A percentile compares a stretch with the other conserved stretches of the same genome.
Conservation (phyloP, 2,797 vertebrate genomes). For the Esox lucius region DNA sequence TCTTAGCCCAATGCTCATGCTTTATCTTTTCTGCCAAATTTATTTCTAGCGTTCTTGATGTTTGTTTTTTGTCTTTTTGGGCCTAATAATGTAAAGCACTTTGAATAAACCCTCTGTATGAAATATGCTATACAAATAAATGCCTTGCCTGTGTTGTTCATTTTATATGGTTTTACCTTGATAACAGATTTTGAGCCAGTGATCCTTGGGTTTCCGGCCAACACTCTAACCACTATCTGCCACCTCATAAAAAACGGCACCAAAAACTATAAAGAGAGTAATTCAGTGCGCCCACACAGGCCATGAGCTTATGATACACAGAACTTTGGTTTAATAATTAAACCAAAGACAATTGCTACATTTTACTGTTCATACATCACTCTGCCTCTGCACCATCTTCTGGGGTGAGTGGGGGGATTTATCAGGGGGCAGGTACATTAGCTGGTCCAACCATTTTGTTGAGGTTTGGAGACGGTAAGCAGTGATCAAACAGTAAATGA, state of each 20-base stretch:
- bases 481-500: neutral
- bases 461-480: neutral
- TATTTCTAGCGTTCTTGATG: too few relatives aligned
- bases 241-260: neutral
- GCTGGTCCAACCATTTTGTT: neutral
- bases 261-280: neutral
- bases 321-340: neutral
- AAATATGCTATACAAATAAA: too few relatives aligned
- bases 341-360: neutral
- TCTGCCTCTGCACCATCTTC: neutral
- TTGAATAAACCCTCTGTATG: too few relatives aligned
- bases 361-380: neutral
- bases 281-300: neutral
- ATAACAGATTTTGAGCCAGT: too few relatives aligned
- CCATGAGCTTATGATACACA: neutral
- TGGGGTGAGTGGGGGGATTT: neutral
- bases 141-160: too few relatives aligned
- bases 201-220: too few relatives aligned
- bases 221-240: too few relatives aligned
- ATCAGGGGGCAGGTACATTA: neutral
- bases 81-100: too few relatives aligned
- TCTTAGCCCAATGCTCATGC: too few relatives aligned
- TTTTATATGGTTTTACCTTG: too few relatives aligned
- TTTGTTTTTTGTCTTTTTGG: too few relatives aligned
- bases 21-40: too few relatives aligned